Evolutionary conservation across 92 coral and sea anemone genomes (phyloP).

Genomic region (Isaurus tuberculatus): DNA sequence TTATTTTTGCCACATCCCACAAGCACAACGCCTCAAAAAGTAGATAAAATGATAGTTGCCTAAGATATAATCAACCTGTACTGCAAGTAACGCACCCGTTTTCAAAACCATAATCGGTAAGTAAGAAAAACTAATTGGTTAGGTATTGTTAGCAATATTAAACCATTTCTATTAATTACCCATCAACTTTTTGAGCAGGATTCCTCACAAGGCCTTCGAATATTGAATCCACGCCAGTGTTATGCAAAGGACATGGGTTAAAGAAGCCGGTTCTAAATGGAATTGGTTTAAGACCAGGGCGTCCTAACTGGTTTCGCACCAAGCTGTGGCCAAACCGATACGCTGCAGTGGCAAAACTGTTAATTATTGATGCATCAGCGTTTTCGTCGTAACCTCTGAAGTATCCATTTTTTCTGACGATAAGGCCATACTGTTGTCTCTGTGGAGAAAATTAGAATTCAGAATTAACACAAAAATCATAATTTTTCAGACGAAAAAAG

Average conservation of each 20-base stretch:
- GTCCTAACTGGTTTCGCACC: slow-evolving; percentile 55
- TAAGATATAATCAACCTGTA: no score
- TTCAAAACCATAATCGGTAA: no score
- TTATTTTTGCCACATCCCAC: no score
- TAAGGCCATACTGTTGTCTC: slow-evolving; percentile 9
- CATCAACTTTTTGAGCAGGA: slow-evolving; percentile 13
- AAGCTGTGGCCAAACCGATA: slow-evolving; percentile 71
- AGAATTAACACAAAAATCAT: neutral
- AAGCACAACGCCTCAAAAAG: no score
- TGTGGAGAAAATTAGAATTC: neutral
- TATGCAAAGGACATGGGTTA: slow-evolving; percentile 21
- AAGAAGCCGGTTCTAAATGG: neutral
- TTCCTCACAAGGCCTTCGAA: slow-evolving; percentile 14
- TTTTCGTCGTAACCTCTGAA: slow-evolving; percentile 51
- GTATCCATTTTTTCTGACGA: neutral
- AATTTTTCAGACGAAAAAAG: no score
- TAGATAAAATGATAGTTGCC: no score
- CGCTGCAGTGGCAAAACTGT: slow-evolving; percentile 68
- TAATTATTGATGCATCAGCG: slow-evolving; percentile 49
- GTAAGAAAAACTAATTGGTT: no score
- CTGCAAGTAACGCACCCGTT: no score
- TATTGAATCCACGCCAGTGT: slow-evolving; percentile 12
- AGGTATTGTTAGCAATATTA: no score
- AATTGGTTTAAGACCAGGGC: neutral
- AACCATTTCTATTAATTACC: neutral